Evolutionary conservation across 2,113 vertebrate genomes (phyloP).

Genomic region (Myiozetetes cayanensis): DNA sequence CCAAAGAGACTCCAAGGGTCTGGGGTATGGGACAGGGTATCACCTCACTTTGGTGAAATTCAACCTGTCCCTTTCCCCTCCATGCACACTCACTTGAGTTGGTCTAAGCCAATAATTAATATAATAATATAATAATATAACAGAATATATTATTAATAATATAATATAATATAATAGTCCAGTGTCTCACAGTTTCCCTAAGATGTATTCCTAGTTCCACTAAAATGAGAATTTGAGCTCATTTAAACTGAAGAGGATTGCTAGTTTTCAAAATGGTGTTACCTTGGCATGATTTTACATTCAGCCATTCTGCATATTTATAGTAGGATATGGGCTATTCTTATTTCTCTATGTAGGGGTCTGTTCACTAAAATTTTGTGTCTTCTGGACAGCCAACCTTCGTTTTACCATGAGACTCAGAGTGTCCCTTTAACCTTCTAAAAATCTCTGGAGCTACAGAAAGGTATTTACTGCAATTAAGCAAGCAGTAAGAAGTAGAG

Average conservation of each 20-base stretch:
- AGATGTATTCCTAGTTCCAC: not conserved
- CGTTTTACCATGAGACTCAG: not conserved
- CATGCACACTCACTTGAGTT: not conserved
- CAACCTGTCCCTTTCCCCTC: not conserved
- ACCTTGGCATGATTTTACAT: not conserved
- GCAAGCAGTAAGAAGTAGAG: not conserved
- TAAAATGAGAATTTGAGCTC: not conserved
- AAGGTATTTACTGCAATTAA: not conserved
- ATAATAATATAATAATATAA: not conserved
- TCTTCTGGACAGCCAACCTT: not conserved
- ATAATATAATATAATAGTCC: not conserved
- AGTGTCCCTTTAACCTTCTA: not conserved
- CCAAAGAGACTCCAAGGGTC: not conserved
- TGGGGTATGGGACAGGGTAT: not conserved
- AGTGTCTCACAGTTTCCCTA: not conserved
- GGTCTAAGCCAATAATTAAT: not conserved
- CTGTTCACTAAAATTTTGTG: not conserved
- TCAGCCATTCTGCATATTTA: not conserved
- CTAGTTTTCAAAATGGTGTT: not conserved
- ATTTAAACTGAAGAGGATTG: not conserved
- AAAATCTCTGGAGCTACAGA: not conserved
- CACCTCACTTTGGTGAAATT: not conserved
- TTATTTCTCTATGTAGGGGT: not conserved
- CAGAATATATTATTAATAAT: not conserved
- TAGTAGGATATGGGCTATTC: not conserved